Conservation (phyloP, 2,113 vertebrate genomes). For the Capreolus pygargus region DNA sequence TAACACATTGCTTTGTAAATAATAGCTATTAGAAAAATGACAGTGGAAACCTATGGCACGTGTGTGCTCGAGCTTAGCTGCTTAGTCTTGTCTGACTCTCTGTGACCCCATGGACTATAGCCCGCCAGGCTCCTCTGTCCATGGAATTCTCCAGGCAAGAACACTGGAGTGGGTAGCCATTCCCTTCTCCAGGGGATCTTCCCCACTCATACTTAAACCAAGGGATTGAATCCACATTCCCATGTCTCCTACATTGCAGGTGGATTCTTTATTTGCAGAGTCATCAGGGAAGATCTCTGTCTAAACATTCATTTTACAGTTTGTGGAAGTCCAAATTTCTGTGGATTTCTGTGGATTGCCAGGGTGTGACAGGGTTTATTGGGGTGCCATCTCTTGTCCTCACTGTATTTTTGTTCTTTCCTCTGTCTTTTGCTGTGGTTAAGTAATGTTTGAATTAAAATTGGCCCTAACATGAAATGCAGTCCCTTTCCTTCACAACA, state of each 20-base stretch:
- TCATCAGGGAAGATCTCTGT: neutral
- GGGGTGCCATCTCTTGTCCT: neutral
- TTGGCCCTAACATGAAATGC: neutral
- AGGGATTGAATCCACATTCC: neutral
- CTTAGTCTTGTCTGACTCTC: neutral
- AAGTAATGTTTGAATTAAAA: neutral
- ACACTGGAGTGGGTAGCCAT: neutral
- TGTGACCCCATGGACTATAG: neutral
- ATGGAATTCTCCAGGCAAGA: neutral
- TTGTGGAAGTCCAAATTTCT: neutral
- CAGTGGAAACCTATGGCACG: neutral
- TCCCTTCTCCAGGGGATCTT: neutral
- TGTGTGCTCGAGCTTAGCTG: neutral
- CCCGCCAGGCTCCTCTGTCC: neutral
- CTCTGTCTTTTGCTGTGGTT: neutral
- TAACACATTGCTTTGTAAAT: neutral
- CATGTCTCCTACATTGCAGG: neutral
- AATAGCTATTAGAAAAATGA: neutral
- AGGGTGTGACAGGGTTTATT: rapidly evolving
- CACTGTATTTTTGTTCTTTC: neutral
- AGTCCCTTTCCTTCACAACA: neutral
- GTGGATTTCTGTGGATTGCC: neutral
- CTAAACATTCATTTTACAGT: neutral
- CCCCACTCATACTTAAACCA: neutral
- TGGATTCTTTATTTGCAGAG: neutral